Evolutionary conservation across 2,797 vertebrate genomes (phyloP).

Genomic region (Sarcoramphus papa): DNA sequence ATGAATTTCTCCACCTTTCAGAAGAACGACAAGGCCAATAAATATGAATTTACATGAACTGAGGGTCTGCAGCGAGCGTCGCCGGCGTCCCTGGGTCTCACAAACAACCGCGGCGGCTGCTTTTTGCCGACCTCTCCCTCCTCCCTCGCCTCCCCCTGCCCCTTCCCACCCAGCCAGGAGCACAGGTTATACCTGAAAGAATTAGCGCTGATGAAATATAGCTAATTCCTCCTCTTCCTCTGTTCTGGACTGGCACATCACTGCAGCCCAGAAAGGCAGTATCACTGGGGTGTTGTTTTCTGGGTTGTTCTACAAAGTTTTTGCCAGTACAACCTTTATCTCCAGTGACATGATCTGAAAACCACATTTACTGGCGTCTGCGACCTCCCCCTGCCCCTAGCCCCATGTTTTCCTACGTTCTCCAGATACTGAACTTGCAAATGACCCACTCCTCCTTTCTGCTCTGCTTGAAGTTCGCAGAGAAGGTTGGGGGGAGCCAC

Average conservation of each 20-base stretch:
- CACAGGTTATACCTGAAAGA: rapidly evolving
- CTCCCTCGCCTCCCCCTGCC: background rate
- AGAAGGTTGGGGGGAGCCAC: background rate
- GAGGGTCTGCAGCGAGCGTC: background rate
- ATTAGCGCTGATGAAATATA: rapidly evolving
- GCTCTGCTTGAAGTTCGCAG: background rate
- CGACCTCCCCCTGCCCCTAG: slow-evolving; percentile 12
- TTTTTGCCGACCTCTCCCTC: background rate
- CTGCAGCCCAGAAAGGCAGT: background rate
- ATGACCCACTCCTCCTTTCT: background rate
- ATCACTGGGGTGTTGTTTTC: rapidly evolving
- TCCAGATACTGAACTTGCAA: background rate
- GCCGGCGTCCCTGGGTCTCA: background rate
- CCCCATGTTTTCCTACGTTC: rapidly evolving
- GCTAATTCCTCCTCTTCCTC: background rate
- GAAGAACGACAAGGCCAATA: slow-evolving; percentile 40
- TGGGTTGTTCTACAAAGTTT: rapidly evolving
- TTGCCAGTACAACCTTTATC: background rate
- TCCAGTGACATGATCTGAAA: rapidly evolving
- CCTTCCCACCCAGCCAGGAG: background rate
- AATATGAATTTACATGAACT: slow-evolving; percentile 15
- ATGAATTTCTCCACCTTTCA: slow-evolving; percentile 43
- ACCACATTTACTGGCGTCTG: background rate
- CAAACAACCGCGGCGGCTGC: rapidly evolving
- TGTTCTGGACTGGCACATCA: rapidly evolving